Evolutionary conservation across 2,113 vertebrate genomes (phyloP).

Genomic region (Pterocles gutturalis): DNA sequence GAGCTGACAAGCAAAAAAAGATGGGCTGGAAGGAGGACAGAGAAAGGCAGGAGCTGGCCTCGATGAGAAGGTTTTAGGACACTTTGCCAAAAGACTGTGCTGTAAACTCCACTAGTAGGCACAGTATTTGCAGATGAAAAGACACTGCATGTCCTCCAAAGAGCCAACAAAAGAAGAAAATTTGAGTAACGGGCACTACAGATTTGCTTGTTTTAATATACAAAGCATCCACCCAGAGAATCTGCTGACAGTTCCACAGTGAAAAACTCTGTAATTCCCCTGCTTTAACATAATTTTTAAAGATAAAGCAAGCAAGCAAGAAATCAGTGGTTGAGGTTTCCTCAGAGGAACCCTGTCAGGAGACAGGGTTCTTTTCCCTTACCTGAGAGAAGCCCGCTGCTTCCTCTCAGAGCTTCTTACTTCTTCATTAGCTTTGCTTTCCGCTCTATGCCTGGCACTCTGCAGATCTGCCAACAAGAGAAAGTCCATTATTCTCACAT

Average conservation of each 20-base stretch:
- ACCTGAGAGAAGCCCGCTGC: slow-evolving; percentile 89
- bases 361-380: neutral
- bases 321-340: neutral
- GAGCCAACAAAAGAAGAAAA: neutral
- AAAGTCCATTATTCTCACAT: neutral
- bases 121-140: neutral
- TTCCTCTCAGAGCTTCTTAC: slow-evolving; percentile 90
- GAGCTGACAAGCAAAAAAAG: neutral
- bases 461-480: slow-evolving; percentile 81
- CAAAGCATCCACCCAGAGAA: neutral
- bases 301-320: neutral
- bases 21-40: neutral
- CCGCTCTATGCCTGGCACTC: slow-evolving; percentile 85
- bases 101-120: neutral
- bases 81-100: neutral
- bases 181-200: neutral
- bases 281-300: neutral
- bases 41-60: neutral
- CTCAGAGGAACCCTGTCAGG: neutral
- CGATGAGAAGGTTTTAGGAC: neutral
- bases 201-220: neutral
- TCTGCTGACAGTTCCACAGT: neutral
- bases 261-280: neutral
- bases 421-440: slow-evolving; percentile 90
- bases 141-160: neutral